phyloP scores from a whole-genome alignment of 92 coral and sea anemone genomes.

The Palythoa grandis region DNA sequence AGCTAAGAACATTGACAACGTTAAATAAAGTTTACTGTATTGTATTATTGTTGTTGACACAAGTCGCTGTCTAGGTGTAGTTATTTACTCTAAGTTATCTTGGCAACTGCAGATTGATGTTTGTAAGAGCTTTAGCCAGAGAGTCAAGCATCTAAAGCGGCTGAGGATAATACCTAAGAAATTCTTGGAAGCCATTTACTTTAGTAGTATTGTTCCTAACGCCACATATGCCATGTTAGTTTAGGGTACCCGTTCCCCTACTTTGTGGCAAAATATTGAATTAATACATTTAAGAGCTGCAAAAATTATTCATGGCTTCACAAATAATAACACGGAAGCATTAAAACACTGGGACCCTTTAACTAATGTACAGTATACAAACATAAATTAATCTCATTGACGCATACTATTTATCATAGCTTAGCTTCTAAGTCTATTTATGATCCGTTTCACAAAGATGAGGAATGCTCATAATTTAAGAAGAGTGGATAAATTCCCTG shows the following conservation, averaged over 20 bases:
- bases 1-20: too few species aligned
- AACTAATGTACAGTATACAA: constrained; percentile 27
- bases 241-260: neutral
- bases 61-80: constrained; percentile 49
- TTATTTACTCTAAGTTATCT: constrained; percentile 53
- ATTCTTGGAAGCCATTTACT: constrained; percentile 36
- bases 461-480: too few species aligned
- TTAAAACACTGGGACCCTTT: neutral
- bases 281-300: neutral
- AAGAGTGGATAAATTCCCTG: too few species aligned
- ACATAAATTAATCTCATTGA: constrained; percentile 27
- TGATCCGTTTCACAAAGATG: constrained; percentile 32
- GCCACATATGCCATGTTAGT: constrained; percentile 33
- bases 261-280: neutral
- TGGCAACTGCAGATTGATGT: constrained; percentile 42
- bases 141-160: constrained; percentile 33
- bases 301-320: neutral
- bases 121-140: constrained; percentile 55
- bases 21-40: too few species aligned
- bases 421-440: constrained; percentile 33
- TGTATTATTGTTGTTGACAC: too few species aligned
- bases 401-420: constrained; percentile 22
- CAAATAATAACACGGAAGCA: neutral
- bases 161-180: constrained; percentile 42
- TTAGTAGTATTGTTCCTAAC: constrained; percentile 41